Evolutionary conservation across 2,797 vertebrate genomes (phyloP).

Genomic region (Argentina silus): DNA sequence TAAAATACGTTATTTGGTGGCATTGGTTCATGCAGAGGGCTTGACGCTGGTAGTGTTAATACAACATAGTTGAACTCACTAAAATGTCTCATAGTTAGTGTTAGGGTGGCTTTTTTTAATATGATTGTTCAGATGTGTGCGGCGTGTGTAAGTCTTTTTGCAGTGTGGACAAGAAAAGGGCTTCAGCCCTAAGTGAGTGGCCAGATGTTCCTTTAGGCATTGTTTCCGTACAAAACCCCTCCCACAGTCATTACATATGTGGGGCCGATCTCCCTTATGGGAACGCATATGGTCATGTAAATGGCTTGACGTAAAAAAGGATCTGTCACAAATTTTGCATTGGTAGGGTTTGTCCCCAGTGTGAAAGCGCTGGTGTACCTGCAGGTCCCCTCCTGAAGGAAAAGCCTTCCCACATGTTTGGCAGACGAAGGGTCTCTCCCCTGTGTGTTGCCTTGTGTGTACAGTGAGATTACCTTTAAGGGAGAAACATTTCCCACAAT

Average conservation of each 20-base stretch:
- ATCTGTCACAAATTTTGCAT: conserved; percentile 31
- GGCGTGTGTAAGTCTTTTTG: not conserved
- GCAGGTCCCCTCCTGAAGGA: conserved; percentile 1
- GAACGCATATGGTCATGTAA: not conserved
- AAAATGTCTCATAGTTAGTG: too few species aligned
- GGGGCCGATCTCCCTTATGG: conserved; percentile 21
- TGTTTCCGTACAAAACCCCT: conserved; percentile 40
- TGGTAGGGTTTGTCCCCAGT: conserved; percentile 26
- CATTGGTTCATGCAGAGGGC: too few species aligned
- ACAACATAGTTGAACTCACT: too few species aligned
- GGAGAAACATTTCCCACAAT: conserved; percentile 5
- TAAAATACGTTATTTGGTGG: too few species aligned
- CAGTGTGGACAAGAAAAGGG: not conserved
- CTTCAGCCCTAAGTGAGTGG: not conserved
- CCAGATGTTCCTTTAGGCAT: conserved; percentile 8
- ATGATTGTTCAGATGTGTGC: not conserved
- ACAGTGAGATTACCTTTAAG: not conserved
- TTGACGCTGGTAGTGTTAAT: too few species aligned
- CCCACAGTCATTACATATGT: conserved; percentile 50
- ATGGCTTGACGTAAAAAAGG: conserved; percentile 1
- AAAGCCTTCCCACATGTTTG: conserved; percentile 48
- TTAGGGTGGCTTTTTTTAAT: not conserved
- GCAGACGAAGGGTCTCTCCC: conserved; percentile 47
- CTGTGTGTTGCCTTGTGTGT: conserved; percentile 48
- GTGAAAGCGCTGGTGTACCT: conserved; percentile 6